phyloP scores from a whole-genome alignment of 2,888 invertebrate species.

The Aproaerema taeniolella region DNA sequence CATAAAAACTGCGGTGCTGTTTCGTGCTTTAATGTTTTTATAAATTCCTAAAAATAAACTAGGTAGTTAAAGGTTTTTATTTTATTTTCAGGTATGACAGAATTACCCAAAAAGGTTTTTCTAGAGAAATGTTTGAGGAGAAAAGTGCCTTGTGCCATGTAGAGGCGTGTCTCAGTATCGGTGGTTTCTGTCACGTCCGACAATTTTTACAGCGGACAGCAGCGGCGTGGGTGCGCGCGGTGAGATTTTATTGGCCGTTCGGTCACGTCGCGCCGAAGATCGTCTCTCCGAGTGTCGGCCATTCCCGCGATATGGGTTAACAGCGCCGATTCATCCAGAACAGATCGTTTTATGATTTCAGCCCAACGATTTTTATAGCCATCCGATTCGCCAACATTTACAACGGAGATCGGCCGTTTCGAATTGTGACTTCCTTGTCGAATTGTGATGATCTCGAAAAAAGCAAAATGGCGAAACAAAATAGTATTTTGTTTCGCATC shows the following conservation, averaged over 20 bases:
- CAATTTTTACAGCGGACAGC: slow-evolving; percentile 52
- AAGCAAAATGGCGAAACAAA: neutral
- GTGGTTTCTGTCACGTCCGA: slow-evolving; percentile 40
- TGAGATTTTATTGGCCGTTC: neutral
- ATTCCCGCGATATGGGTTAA: neutral
- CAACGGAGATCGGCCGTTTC: neutral
- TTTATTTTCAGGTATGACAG: no score
- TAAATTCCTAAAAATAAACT: no score
- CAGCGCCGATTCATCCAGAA: slow-evolving; percentile 1
- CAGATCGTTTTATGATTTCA: slow-evolving; percentile 4
- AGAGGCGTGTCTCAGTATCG: no score
- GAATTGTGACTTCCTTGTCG: neutral
- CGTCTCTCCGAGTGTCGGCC: neutral
- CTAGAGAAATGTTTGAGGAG: neutral
- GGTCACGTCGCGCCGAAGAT: neutral
- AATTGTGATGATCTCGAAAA: neutral
- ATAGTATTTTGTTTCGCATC: neutral
- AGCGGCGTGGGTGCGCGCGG: neutral
- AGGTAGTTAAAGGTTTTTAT: no score
- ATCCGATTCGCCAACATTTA: neutral
- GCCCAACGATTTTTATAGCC: neutral
- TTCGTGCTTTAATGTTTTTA: no score
- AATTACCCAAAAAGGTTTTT: no score
- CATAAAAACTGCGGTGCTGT: no score
- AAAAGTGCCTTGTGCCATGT: neutral